A percentile compares a stretch with the other conserved stretches of the same genome.
Evolutionary conservation across 2,888 invertebrate species (phyloP).

Genomic region (Arge pagana): DNA sequence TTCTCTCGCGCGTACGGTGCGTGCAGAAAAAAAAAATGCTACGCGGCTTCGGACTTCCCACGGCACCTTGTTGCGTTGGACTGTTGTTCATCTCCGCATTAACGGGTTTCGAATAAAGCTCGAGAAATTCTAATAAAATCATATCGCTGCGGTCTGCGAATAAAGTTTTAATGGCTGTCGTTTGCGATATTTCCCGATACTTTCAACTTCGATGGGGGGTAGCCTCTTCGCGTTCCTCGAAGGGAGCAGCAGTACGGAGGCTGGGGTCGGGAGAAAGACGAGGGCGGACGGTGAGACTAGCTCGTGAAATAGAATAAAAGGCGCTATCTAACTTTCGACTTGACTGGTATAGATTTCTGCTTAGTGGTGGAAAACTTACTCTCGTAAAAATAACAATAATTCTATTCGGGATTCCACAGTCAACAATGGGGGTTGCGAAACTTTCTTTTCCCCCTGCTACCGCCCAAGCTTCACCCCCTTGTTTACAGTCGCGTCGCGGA

Average conservation of each 20-base stretch:
- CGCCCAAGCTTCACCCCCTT: slow-evolving; percentile 4
- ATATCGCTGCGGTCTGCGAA: slow-evolving; percentile 13
- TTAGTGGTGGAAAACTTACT: slow-evolving; percentile 33
- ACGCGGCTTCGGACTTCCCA: too few species aligned
- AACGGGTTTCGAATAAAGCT: background rate
- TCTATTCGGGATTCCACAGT: slow-evolving; percentile 34
- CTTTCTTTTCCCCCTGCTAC: slow-evolving; percentile 8
- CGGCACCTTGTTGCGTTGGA: background rate
- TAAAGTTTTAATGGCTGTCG: slow-evolving; percentile 19
- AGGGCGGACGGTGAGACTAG: background rate
- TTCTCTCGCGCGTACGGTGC: too few species aligned
- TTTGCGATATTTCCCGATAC: slow-evolving; percentile 17
- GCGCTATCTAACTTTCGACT: slow-evolving; percentile 16
- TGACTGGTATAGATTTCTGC: slow-evolving; percentile 34
- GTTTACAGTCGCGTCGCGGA: background rate
- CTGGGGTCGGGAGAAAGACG: background rate
- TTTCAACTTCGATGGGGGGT: slow-evolving; percentile 9
- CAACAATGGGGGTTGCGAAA: slow-evolving; percentile 34
- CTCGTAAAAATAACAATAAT: slow-evolving; percentile 43
- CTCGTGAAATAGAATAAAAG: background rate
- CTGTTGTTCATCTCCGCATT: background rate
- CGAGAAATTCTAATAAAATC: slow-evolving; percentile 16
- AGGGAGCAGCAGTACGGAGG: too few species aligned
- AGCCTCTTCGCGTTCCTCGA: too few species aligned
- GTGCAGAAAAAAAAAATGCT: too few species aligned